Evolutionary conservation across 2,888 invertebrate genomes (phyloP).

Genomic region (Deilephila elpenor): DNA sequence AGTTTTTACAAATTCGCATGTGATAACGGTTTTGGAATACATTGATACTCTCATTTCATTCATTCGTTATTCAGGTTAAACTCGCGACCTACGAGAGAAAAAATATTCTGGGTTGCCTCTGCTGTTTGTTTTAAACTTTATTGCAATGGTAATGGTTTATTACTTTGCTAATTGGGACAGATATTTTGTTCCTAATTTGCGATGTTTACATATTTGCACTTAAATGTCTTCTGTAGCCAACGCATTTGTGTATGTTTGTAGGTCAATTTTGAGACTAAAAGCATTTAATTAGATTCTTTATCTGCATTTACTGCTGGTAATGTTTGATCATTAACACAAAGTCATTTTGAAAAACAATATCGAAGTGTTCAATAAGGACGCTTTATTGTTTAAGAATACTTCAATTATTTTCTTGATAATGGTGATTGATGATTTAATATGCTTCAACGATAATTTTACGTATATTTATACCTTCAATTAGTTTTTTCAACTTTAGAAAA

Average conservation of each 20-base stretch:
- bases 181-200: background rate
- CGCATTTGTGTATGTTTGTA: constrained; percentile 4
- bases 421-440: too few species aligned
- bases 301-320: too few species aligned
- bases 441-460: too few species aligned
- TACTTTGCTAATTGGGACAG: constrained; percentile 6
- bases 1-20: constrained; percentile 5
- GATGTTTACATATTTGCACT: background rate
- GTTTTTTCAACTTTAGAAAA: too few species aligned
- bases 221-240: background rate
- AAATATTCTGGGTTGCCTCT: background rate
- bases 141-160: constrained; percentile 6
- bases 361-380: background rate
- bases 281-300: background rate
- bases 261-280: background rate
- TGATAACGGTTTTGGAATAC: constrained; percentile 6
- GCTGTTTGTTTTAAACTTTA: constrained; percentile 3
- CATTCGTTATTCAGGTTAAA: constrained; percentile 25
- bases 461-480: too few species aligned
- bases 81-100: background rate
- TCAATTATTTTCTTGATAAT: too few species aligned
- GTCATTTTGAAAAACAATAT: background rate
- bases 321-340: too few species aligned
- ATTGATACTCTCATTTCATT: constrained; percentile 18
- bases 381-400: too few species aligned